Base-by-base conservation (phyloP, 2,113 vertebrate genomes). In the Pheucticus melanocephalus region DNA sequence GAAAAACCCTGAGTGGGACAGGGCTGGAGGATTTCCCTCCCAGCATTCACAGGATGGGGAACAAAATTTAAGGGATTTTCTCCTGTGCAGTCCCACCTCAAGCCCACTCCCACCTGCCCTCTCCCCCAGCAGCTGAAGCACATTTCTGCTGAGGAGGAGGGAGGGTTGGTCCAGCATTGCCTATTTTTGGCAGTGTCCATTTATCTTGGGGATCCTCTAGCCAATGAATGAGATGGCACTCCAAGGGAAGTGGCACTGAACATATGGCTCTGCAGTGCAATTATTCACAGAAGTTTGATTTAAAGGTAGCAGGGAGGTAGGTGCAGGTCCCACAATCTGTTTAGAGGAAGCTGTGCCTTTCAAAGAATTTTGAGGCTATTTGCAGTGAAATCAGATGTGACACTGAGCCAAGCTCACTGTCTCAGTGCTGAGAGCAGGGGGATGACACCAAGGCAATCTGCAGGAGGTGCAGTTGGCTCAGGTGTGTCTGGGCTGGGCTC, bases 241-340 rank as follows among this genome's bases (percentile, higher is more conserved):
- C 56, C 0, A 3, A 81, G 94, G 76, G 90, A 96, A 91, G 92
- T 80, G 82, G 47, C 93, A 92, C 61, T 35, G 85, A 90, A 88
- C 94, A 96, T 91, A 83, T 86, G 95, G 92, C 72, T 94, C 92
- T 78, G 83, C 16, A 0, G 76, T 22, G 80, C 81, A 47, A 94
- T 90, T 71, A 86, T 73, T 90, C 95, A 84, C 59, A 94, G 54
- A 66, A 88, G 92, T 94, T 90, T 69, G 88, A 95, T 92, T 92
- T 94, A 92, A 82, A 82, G 28, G 13, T 71, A 79, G 61, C 10
- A 2, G 69, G 88, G 90, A 95, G 61, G 92, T 45, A 80, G 79
- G 85, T 71, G 75, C 82, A 93, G 88, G 92, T 89, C 84, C 81
- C 78, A 70, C 93, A 94, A 70, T 84, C 95, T 96, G 92, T 88